These are phyloP conservation scores for Drosophila miranda DNA, from an alignment of 1,140 invertebrate species.

Conservation along the genomic window DNA sequence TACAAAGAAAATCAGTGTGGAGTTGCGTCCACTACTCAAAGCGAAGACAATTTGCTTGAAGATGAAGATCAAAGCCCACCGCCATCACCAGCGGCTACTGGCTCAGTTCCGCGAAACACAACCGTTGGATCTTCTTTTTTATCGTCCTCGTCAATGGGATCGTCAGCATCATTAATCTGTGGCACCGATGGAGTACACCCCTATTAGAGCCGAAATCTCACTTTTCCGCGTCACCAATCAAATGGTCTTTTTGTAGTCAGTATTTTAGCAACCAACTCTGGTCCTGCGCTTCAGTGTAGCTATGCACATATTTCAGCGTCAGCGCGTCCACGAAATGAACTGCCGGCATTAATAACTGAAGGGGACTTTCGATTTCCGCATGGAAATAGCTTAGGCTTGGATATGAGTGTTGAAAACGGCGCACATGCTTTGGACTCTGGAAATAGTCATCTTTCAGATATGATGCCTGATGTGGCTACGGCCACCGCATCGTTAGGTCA, in stretches of 20 bases:
- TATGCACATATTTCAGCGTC: conserved; percentile 67
- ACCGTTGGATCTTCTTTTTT: too few species aligned
- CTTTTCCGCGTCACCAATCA: conserved; percentile 80
- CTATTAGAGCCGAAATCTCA: too few species aligned
- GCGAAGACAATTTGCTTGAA: too few species aligned
- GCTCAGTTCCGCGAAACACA: too few species aligned
- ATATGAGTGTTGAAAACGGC: conserved; percentile 53
- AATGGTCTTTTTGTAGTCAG: conserved; percentile 59
- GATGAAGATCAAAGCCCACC: too few species aligned
- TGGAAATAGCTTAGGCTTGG: conserved; percentile 56
- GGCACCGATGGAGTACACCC: too few species aligned
- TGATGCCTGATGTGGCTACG: conserved; percentile 95
- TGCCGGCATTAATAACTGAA: conserved; percentile 86
- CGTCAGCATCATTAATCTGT: too few species aligned
- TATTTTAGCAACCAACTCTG: conserved; percentile 41
- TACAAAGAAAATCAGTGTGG: too few species aligned
- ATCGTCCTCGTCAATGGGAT: too few species aligned
- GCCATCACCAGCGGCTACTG: too few species aligned
- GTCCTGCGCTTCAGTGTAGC: conserved; percentile 55
- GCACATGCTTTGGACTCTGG: conserved; percentile 64
- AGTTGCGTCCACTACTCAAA: too few species aligned
- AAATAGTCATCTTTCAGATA: conserved; percentile 88
- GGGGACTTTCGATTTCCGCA: conserved; percentile 83
- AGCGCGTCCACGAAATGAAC: conserved; percentile 83
- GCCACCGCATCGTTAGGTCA: conserved; percentile 89